A percentile compares a stretch with the other conserved stretches of the same genome.
These are phyloP conservation scores for Phyllopteryx taeniolatus DNA, from an alignment of 2,113 vertebrate genomes.

Conservation along the genomic window DNA sequence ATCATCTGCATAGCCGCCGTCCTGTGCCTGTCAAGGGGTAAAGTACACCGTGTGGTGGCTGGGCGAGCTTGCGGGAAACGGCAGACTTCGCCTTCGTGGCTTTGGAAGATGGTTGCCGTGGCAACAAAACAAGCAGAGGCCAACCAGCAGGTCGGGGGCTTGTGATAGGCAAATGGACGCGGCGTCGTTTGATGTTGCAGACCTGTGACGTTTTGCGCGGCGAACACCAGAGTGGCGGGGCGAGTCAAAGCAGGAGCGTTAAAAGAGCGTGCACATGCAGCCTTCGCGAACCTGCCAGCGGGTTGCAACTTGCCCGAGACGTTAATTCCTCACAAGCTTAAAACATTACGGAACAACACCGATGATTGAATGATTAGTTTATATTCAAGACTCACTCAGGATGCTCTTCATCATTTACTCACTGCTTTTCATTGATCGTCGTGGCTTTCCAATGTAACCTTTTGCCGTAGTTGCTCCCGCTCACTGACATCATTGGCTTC, in stretches of 20 bases:
- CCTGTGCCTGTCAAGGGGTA: background rate
- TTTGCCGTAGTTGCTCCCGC: background rate
- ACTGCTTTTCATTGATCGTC: background rate
- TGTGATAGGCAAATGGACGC: slow-evolving; percentile 4
- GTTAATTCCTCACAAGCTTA: background rate
- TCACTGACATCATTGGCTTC: background rate
- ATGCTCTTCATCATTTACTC: background rate
- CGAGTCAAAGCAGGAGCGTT: background rate
- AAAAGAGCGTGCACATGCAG: background rate
- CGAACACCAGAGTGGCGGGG: background rate
- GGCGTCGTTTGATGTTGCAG: background rate
- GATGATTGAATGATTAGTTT: background rate
- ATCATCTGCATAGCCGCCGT: background rate
- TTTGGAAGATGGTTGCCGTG: slow-evolving; percentile 55
- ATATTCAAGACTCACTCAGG: background rate
- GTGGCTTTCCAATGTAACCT: background rate
- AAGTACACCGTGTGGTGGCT: background rate
- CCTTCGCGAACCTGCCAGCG: background rate
- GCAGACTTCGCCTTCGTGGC: background rate
- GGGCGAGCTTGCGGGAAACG: background rate
- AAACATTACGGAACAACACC: background rate
- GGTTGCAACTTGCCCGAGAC: background rate
- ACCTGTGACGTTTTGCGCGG: background rate
- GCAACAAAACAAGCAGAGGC: slow-evolving; percentile 60
- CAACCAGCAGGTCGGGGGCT: slow-evolving; percentile 32